Percentiles rank a stretch among this genome's conserved stretches.
phyloP scores from a whole-genome alignment of 30 jellyfish, hydroid and myxozoan species.

The Aurelia aurita region DNA sequence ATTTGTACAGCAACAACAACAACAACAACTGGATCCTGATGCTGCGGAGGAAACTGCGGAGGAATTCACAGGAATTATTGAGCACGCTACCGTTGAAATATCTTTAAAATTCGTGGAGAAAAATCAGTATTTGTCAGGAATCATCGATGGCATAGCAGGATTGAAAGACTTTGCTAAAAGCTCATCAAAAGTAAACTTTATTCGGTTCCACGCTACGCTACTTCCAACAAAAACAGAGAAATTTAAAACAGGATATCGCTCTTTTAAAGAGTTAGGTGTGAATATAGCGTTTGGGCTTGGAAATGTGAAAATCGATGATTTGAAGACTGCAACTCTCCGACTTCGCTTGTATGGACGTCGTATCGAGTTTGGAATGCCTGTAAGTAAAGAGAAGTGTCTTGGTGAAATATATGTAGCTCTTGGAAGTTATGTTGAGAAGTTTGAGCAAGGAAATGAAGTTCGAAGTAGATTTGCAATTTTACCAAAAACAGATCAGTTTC shows the following conservation, averaged over 20 bases:
- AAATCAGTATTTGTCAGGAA: constrained; percentile 13
- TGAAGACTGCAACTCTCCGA: constrained; percentile 55
- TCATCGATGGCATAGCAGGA: constrained; percentile 16
- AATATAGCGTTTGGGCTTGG: constrained; percentile 10
- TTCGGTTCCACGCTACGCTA: constrained; percentile 38
- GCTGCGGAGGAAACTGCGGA: constrained; percentile 2
- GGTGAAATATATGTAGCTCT: constrained; percentile 66
- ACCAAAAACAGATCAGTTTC: constrained; percentile 44
- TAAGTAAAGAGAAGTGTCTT: constrained; percentile 54
- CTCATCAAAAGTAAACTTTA: background rate
- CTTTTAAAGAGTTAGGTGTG: background rate
- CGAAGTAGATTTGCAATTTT: constrained; percentile 36
- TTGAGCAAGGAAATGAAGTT: background rate
- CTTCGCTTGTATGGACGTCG: constrained; percentile 81
- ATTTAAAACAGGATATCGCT: constrained; percentile 27
- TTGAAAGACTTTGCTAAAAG: background rate
- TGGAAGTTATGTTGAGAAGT: background rate
- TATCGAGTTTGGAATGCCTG: constrained; percentile 36
- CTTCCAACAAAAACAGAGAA: constrained; percentile 26
- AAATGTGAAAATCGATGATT: constrained; percentile 2
- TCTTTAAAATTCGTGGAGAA: background rate
- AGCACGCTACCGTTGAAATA: constrained; percentile 16
- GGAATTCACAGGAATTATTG: constrained; percentile 13
- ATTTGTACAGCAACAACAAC: background rate
- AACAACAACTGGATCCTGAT: background rate